phyloP scores from a whole-genome alignment of 2,888 invertebrate genomes.

The Drosophila longiperda region DNA sequence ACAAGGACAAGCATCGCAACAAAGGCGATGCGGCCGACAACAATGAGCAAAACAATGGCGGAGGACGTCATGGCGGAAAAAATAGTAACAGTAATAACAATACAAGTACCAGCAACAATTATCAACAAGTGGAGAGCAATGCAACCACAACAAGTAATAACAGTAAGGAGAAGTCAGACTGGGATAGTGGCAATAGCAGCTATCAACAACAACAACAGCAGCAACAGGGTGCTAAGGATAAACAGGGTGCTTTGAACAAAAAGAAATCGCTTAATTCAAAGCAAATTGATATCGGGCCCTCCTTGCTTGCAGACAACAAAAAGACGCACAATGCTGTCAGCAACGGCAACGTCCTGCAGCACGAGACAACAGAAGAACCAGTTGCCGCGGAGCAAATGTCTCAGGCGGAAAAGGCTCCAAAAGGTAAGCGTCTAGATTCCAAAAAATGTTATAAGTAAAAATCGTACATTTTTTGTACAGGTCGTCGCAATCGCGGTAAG shows the following conservation, averaged over 20 bases:
- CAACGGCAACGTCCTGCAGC: constrained; percentile 82
- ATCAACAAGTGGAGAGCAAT: constrained; percentile 69
- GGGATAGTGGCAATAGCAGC: constrained; percentile 75
- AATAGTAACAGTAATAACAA: constrained; percentile 58
- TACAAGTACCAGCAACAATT: constrained; percentile 63
- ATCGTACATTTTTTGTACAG: constrained; percentile 45
- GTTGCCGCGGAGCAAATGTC: constrained; percentile 73
- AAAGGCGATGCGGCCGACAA: constrained; percentile 58
- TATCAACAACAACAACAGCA: constrained; percentile 69
- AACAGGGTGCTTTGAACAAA: constrained; percentile 60
- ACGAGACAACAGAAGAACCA: constrained; percentile 80
- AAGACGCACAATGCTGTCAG: constrained; percentile 66
- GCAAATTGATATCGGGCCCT: constrained; percentile 21
- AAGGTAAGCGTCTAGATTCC: constrained; percentile 65
- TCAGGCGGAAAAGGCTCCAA: constrained; percentile 78
- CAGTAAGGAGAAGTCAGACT: constrained; percentile 80
- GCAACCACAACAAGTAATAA: constrained; percentile 69
- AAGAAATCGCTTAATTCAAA: constrained; percentile 22
- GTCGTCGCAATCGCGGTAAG: constrained; percentile 84
- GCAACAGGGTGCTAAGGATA: constrained; percentile 77
- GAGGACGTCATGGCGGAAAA: constrained; percentile 60
- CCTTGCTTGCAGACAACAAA: constrained; percentile 64
- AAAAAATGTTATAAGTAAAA: background rate
- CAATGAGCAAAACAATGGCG: constrained; percentile 59
- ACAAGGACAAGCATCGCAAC: constrained; percentile 83